Conservation (phyloP, 2,797 vertebrate genomes). For the Dendrocincla fuliginosa region DNA sequence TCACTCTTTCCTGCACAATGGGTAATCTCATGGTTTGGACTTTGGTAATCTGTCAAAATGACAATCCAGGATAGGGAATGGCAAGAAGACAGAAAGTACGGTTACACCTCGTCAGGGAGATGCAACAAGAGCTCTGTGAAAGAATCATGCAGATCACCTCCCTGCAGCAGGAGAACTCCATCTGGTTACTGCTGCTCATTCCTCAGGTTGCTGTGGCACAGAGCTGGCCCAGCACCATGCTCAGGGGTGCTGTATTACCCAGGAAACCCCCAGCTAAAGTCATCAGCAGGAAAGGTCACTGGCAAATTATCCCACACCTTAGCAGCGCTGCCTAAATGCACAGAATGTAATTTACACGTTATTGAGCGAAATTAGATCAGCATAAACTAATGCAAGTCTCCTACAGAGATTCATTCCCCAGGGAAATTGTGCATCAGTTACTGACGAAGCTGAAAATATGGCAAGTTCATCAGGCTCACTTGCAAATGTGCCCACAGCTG, state of each 20-base stretch:
- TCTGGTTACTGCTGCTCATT: neutral
- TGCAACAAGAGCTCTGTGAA: conserved; percentile 23
- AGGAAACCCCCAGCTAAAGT: neutral
- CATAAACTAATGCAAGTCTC: conserved; percentile 20
- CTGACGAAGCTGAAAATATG: conserved; percentile 19
- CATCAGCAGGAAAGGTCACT: conserved; percentile 38
- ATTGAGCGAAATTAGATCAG: conserved; percentile 62
- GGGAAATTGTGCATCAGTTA: conserved; percentile 43
- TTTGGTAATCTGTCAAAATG: conserved; percentile 58
- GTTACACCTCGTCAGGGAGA: conserved; percentile 33
- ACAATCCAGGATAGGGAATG: conserved; percentile 31
- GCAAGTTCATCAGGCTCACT: conserved; percentile 29
- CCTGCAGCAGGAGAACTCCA: neutral
- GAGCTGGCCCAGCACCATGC: neutral
- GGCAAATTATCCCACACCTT: conserved; percentile 40
- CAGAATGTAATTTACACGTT: conserved; percentile 46
- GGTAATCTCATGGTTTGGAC: conserved; percentile 50
- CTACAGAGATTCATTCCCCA: conserved; percentile 23
- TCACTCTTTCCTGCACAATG: neutral
- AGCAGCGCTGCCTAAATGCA: neutral
- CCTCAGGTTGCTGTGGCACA: neutral
- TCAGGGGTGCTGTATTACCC: neutral
- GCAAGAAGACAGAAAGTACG: conserved; percentile 46
- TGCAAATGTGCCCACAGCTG: neutral
- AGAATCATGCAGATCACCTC: neutral